Percentiles rank a stretch among this genome's conserved stretches.
Evolutionary conservation across 2,113 vertebrate species (phyloP).

Genomic region (Myotis brandtii): DNA sequence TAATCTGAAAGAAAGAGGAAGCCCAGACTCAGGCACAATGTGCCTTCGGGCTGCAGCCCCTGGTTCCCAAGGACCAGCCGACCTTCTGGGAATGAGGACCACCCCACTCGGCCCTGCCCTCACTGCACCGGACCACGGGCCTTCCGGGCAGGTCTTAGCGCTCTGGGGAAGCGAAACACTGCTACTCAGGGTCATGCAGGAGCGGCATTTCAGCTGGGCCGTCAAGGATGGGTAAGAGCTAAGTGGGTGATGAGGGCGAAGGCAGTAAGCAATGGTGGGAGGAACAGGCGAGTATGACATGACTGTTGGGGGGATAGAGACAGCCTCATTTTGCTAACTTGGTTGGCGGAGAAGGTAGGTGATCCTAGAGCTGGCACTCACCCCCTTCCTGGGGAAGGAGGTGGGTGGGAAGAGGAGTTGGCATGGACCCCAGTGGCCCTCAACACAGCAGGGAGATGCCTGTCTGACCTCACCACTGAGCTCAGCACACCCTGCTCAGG

Average conservation of each 20-base stretch:
- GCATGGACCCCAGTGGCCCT: neutral
- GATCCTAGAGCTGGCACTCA: neutral
- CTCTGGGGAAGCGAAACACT: neutral
- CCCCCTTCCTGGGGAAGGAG: neutral
- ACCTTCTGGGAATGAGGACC: neutral
- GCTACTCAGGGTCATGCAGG: neutral
- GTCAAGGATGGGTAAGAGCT: neutral
- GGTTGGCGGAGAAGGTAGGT: neutral
- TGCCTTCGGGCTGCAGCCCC: neutral
- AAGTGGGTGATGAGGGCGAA: neutral
- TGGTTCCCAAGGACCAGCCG: neutral
- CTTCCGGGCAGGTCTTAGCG: neutral
- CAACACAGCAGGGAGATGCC: neutral
- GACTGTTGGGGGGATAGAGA: neutral
- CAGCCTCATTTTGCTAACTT: neutral
- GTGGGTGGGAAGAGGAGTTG: neutral
- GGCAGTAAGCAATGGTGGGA: neutral
- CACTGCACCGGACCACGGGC: neutral
- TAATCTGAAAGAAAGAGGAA: conserved; percentile 89
- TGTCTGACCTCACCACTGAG: neutral
- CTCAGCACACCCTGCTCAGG: neutral
- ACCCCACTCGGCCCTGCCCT: neutral
- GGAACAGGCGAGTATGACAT: rapidly evolving
- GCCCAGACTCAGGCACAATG: neutral
- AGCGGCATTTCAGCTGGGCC: neutral